phyloP scores from a whole-genome alignment of 1,140 invertebrate genomes.

The Orussus abietinus region DNA sequence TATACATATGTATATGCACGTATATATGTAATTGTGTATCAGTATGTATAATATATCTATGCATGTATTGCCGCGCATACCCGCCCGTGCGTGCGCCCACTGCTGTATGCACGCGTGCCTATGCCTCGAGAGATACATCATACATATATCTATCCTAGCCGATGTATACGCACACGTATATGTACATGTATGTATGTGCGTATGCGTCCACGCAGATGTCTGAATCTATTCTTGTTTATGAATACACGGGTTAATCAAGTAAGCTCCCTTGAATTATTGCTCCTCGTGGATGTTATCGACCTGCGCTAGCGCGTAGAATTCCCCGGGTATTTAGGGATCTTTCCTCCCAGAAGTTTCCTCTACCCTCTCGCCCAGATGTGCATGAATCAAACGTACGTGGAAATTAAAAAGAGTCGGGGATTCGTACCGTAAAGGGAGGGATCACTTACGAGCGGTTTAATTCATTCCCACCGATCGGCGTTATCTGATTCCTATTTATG shows the following conservation, averaged over 20 bases:
- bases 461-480: too few species aligned
- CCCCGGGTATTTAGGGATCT: neutral
- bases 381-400: neutral
- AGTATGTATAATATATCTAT: constrained; percentile 17
- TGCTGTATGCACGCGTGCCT: constrained; percentile 1
- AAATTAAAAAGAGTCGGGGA: neutral
- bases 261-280: neutral
- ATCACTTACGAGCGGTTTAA: too few species aligned
- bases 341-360: too few species aligned
- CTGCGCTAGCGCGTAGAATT: neutral
- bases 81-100: neutral
- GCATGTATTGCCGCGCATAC: constrained; percentile 9
- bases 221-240: constrained; percentile 45
- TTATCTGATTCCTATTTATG: too few species aligned
- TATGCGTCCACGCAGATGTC: constrained; percentile 30
- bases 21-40: constrained; percentile 9
- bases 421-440: too few species aligned
- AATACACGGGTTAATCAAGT: constrained; percentile 44
- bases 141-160: constrained; percentile 33
- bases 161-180: constrained; percentile 31
- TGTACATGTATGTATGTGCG: constrained; percentile 26
- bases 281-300: neutral
- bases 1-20: constrained; percentile 9
- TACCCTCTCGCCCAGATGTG: neutral
- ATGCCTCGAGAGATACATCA: neutral